Percentiles rank a stretch among this genome's conserved stretches.
Evolutionary conservation across 1,140 invertebrate genomes (phyloP).

Genomic region (Caenorhabditis briggsae): DNA sequence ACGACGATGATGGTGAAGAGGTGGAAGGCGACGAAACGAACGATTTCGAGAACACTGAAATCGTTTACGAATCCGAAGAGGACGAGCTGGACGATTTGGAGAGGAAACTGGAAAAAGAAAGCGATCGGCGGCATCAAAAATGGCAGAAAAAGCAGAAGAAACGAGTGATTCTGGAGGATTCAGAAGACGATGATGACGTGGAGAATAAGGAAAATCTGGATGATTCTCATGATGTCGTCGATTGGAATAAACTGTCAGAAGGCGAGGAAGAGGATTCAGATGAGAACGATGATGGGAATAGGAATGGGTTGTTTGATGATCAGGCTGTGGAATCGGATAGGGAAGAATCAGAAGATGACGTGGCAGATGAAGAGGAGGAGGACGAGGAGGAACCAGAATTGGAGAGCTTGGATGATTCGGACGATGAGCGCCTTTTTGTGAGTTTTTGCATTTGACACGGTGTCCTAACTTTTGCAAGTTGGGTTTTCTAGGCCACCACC

Average conservation of each 20-base stretch:
- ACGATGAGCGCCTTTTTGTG: conserved; percentile 47
- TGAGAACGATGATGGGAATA: not conserved
- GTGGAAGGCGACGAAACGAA: not conserved
- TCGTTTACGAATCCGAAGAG: conserved; percentile 40
- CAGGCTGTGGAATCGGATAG: not conserved
- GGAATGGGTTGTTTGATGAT: not conserved
- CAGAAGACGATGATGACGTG: not conserved
- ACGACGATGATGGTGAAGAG: not conserved
- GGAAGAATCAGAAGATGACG: not conserved
- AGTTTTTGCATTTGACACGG: not conserved
- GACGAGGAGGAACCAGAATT: not conserved
- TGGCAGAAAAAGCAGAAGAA: conserved; percentile 20
- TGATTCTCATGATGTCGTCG: not conserved
- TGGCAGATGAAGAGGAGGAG: not conserved
- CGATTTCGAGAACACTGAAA: not conserved
- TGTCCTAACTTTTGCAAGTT: no score
- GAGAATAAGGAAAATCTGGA: not conserved
- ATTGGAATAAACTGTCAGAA: not conserved
- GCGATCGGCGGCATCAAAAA: conserved; percentile 13
- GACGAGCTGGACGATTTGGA: conserved; percentile 30
- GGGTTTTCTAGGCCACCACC: no score
- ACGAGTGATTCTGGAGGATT: not conserved
- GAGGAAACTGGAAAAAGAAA: not conserved
- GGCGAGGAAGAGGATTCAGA: not conserved
- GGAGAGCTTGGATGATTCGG: conserved; percentile 15